Percentiles rank a stretch among this genome's conserved stretches.
Conservation (phyloP, 2,113 vertebrate species). For the Marcusenius ussheri region DNA sequence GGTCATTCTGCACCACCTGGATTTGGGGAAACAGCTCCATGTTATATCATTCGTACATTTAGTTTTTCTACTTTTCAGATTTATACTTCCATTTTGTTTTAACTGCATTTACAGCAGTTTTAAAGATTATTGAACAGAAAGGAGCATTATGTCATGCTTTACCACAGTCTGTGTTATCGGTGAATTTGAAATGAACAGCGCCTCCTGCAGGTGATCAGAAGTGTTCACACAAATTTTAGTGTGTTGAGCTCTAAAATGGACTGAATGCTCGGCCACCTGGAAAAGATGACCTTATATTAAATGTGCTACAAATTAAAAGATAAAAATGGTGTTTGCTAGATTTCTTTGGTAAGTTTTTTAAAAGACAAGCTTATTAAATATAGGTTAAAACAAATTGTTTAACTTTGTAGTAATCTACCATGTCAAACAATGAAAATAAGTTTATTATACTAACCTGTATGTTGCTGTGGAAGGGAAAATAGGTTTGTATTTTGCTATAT, state of each 20-base stretch:
- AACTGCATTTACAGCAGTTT: conserved; percentile 29
- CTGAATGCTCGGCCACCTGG: conserved; percentile 79
- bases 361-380: neutral
- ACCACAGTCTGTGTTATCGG: conserved; percentile 48
- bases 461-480: neutral
- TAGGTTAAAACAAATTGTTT: neutral
- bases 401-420: neutral
- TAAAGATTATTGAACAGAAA: conserved; percentile 36
- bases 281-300: conserved; percentile 56
- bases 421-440: neutral
- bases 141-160: conserved; percentile 43
- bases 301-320: conserved; percentile 18
- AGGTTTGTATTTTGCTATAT: neutral
- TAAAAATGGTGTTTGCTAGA: conserved; percentile 1
- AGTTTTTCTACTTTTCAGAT: neutral
- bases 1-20: conserved; percentile 36
- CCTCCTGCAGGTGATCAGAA: conserved; percentile 42
- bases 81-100: conserved; percentile 15
- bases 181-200: conserved; percentile 32
- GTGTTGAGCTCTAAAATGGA: conserved; percentile 74
- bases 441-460: neutral
- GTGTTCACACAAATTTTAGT: conserved; percentile 48
- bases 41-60: conserved; percentile 19
- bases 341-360: neutral
- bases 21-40: conserved; percentile 18